A percentile compares a stretch with the other conserved stretches of the same genome.
Conservation (phyloP, 1,140 invertebrate species). For the Lamellibrachia luymesi region DNA sequence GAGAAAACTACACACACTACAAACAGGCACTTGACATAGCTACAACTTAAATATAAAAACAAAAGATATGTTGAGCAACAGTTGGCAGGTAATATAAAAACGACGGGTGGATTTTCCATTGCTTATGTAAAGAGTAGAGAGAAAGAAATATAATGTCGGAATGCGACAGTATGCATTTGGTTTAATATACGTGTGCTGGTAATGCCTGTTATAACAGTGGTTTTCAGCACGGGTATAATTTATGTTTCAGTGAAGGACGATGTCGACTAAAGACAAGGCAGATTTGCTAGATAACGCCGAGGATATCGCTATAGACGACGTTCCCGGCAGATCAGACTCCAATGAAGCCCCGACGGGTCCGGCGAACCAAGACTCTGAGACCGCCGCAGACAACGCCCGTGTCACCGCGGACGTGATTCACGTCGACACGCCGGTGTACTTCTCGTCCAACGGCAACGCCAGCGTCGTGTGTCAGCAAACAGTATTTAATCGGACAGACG, state of each 20-base stretch:
- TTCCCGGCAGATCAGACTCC: neutral
- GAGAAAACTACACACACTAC: too few relatives aligned
- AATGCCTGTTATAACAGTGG: neutral
- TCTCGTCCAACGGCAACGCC: neutral
- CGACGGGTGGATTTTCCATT: too few relatives aligned
- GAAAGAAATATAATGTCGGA: neutral
- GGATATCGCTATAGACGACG: neutral
- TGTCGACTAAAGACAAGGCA: neutral
- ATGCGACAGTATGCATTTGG: neutral
- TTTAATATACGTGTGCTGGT: neutral
- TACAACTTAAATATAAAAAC: too few relatives aligned
- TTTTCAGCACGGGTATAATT: neutral
- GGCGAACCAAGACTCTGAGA: neutral
- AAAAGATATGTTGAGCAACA: too few relatives aligned
- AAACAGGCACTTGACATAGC: too few relatives aligned
- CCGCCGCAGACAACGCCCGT: neutral
- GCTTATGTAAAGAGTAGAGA: too few relatives aligned
- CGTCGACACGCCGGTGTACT: neutral
- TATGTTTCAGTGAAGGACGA: neutral
- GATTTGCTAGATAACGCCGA: neutral
- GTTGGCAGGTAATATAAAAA: too few relatives aligned
- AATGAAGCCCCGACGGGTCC: neutral
- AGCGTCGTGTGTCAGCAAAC: neutral
- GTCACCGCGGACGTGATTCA: neutral
- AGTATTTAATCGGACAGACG: neutral